phyloP scores from a whole-genome alignment of 1,140 invertebrate species.

The Eciton burchellii region DNA sequence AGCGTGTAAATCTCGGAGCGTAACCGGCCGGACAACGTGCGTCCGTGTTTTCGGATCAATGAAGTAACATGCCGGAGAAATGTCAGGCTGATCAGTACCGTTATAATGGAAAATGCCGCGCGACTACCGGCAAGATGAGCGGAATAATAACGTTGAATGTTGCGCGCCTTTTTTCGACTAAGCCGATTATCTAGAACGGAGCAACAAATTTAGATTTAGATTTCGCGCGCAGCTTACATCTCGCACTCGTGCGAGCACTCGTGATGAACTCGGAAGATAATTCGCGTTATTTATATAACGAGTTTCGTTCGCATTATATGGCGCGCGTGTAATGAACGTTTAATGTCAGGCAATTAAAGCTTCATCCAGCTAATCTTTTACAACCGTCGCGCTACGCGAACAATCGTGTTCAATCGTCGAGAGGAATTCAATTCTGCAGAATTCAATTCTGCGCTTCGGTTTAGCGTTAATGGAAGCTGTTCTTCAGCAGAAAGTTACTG shows the following conservation, averaged over 20 bases:
- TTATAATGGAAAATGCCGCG: not conserved
- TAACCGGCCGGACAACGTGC: constrained; percentile 69
- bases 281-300: too few relatives aligned
- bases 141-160: constrained; percentile 13
- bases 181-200: not conserved
- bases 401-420: not conserved
- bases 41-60: constrained; percentile 43
- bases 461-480: not conserved
- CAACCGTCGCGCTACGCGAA: not conserved
- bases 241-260: too few relatives aligned
- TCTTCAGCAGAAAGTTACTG: not conserved
- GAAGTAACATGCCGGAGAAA: constrained; percentile 36
- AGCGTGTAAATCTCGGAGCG: constrained; percentile 70
- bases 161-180: constrained; percentile 29
- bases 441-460: too few relatives aligned
- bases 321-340: too few relatives aligned
- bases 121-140: constrained; percentile 28
- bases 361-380: not conserved
- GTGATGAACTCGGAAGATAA: too few relatives aligned
- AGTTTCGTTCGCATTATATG: too few relatives aligned
- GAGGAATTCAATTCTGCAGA: not conserved
- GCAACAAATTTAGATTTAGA: not conserved
- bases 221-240: not conserved
- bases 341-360: not conserved
- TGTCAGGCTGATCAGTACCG: constrained; percentile 3